phyloP scores from a whole-genome alignment of 1,140 invertebrate genomes.

The Probaryconus sp. region DNA sequence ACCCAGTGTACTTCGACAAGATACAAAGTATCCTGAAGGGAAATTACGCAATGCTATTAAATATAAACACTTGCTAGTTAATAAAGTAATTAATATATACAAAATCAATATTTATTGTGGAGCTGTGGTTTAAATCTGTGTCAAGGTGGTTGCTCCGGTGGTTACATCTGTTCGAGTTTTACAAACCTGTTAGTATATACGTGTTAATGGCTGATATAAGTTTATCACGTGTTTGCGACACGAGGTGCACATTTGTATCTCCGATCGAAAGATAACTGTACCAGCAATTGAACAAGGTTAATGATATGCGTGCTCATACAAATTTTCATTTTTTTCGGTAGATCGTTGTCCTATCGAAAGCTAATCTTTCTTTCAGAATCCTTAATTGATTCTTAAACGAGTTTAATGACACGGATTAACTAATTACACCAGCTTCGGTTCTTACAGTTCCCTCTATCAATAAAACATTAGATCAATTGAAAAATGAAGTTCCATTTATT shows the following conservation, averaged over 20 bases:
- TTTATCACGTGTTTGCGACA: conserved; percentile 6
- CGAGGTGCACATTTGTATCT: conserved; percentile 17
- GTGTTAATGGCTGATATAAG: conserved; percentile 30
- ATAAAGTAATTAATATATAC: too few species aligned
- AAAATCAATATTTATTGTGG: too few species aligned
- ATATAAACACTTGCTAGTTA: too few species aligned
- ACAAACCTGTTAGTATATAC: conserved; percentile 37
- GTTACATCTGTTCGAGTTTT: conserved; percentile 31
- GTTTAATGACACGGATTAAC: conserved; percentile 1
- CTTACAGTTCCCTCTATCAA: too few species aligned
- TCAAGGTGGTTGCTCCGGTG: conserved; percentile 18
- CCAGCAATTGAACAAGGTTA: conserved; percentile 43
- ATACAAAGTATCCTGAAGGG: too few species aligned
- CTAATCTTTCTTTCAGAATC: background rate
- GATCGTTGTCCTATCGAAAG: conserved; percentile 1
- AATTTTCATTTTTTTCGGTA: conserved; percentile 31
- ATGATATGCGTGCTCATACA: conserved; percentile 39
- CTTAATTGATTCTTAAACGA: conserved; percentile 5
- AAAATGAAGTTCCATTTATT: too few species aligned
- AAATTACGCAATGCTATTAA: too few species aligned
- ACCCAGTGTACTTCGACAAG: too few species aligned
- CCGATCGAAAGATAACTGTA: conserved; percentile 38
- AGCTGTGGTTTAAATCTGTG: conserved; percentile 50
- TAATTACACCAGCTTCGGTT: too few species aligned
- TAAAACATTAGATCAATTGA: too few species aligned